Base-by-base conservation (phyloP, 2,888 invertebrate genomes). In the Pristionchus arcanus region DNA sequence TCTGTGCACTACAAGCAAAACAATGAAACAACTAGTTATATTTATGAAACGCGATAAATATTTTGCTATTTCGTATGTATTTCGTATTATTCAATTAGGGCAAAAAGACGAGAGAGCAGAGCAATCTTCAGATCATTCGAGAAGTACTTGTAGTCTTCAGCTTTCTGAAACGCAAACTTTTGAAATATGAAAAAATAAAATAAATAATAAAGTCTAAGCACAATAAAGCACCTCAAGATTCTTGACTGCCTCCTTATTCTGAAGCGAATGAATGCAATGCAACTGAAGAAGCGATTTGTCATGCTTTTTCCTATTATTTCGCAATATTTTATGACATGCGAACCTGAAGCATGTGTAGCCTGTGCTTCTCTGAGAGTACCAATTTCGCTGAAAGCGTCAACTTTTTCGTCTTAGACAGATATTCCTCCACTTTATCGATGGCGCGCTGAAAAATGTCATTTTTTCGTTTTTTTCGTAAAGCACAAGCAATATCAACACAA, bases 331-430 rank as follows among this genome's bases (percentile, higher is more conserved):
- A 66, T 25, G 66, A 11, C 1, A n/a, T 21, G 59, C 16, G 59
- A 5, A 74, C 74, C 37, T 37, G 74, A 25, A 74, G 74, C 74
- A 74, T 34, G 19, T 74, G 37, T 49, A 81, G n/a, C 15, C 49
- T 81, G n/a, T 81, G 28, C 49, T 81, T 37, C 25, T 81, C 81
- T 5, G 81, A 25, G 2, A 81, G n/a, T 1, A 49, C n/a, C 42
- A 81, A 19, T n/a, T 81, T 81, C 25, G 49, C 81, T 1, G 49
- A 7, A 0, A 81, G 49, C n/a, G 49, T 28, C 3, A 81, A 0
- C n/a, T 81, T 81, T 49, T 49, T n/a, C 25, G 81, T 81, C 15
- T 81, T 49, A 11, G 49, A 49, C 49, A 81, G 49, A 49, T 81
- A 81, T 9, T 25, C 13, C 49, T 81, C 81, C n/a, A 49, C 81